phyloP scores from a whole-genome alignment of 2,888 invertebrate genomes.

The Eristalis arbustorum region DNA sequence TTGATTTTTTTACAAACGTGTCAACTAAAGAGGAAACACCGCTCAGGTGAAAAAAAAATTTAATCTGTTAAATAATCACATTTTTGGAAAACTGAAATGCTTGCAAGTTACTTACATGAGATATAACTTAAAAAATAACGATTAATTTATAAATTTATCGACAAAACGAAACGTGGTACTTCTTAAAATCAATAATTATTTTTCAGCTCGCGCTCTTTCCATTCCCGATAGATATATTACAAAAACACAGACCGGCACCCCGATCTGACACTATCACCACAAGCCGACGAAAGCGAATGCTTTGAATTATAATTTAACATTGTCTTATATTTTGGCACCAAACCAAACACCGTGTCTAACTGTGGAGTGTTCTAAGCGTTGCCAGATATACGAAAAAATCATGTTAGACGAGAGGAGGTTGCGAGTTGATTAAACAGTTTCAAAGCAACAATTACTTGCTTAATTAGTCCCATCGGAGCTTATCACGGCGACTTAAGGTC shows the following conservation, averaged over 20 bases:
- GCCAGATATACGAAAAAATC: not conserved
- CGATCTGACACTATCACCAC: slow-evolving; percentile 25
- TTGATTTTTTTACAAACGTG: slow-evolving; percentile 54
- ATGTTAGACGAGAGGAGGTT: not conserved
- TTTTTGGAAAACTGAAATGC: not conserved
- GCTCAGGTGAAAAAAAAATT: not conserved
- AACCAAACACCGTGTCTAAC: slow-evolving; percentile 4
- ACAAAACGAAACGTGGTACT: not conserved
- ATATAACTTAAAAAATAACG: slow-evolving; percentile 3
- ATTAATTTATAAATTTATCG: slow-evolving; percentile 9
- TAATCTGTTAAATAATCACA: not conserved
- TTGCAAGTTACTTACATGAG: slow-evolving; percentile 44
- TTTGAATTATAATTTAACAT: not conserved
- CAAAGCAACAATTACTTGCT: not conserved
- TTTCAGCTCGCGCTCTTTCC: slow-evolving; percentile 46
- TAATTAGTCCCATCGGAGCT: not conserved
- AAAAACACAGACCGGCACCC: slow-evolving; percentile 27
- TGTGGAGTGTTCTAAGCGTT: not conserved
- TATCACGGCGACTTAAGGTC: not conserved
- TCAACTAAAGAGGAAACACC: slow-evolving; percentile 25
- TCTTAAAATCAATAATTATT: slow-evolving; percentile 46
- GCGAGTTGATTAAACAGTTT: not conserved
- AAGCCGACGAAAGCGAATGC: slow-evolving; percentile 39
- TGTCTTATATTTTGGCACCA: slow-evolving; percentile 39
- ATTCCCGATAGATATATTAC: slow-evolving; percentile 45